Evolutionary conservation across 2,888 invertebrate genomes (phyloP), one percentile per base, ranked within the genome.

Genomic region (Drosophila histrio): DNA sequence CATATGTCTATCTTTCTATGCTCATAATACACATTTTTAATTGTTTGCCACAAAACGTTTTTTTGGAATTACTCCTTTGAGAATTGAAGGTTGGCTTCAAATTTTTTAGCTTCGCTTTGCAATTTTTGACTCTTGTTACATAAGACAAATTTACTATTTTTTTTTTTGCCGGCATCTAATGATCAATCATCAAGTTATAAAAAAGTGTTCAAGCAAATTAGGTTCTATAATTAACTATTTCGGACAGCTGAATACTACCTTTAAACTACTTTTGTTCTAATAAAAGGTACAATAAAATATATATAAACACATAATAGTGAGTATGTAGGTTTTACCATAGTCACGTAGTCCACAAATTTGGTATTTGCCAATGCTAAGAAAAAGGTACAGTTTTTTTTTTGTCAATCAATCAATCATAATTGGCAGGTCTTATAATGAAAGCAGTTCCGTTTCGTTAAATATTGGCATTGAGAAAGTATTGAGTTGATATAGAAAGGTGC

Each of bases 121-220:
- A 89, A 85, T 89, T 89, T 87, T 77, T 69, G 24, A 65, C 67
- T 46, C 63, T 64, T 87, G 83, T 85, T 85, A 85, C 85, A 85
- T 85, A 89, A 85, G 86, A 87, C 86, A 82, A 59, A 77, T 72
- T 83, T 74, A 69, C 71, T 67, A 68, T 67, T 47, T 66, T 70
- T 24, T 44, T 54, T 36, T 47, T 56, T 58, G 19, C 15, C 65
- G 53, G 44, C 57, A 63, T 65, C 68, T 65, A 85, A 88, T 89
- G 89, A 85, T 85, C 84, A 89, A 85, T 89, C 89, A 84, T 87
- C 63, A 70, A 63, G 71, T 64, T 77, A 85, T 70, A 82, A 79
- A 75, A 65, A 64, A 57, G 61, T 65, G 65, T 65, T 76, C 67
- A 77, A 72, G 63, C 67, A 81, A 88, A 77, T 83, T 88, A 84